Base-by-base conservation (phyloP, 1,140 invertebrate genomes). In the Calycopis cecrops region DNA sequence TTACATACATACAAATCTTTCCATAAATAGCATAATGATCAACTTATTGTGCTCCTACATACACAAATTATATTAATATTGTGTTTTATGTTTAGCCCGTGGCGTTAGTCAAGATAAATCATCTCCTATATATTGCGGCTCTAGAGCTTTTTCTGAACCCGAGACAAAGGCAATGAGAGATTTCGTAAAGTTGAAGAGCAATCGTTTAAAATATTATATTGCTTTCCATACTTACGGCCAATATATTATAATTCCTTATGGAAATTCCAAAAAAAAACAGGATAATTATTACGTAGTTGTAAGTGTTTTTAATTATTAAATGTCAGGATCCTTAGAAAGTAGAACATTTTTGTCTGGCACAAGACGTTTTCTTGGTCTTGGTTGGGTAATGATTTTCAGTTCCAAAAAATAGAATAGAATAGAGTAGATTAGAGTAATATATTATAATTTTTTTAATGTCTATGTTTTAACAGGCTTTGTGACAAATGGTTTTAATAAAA, bases 91-190 rank as follows among this genome's bases (percentile, higher is more conserved):
- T 35, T 11, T 63, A 92, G 92, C 76, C 33, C 74, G 79, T 14
- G 92, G 93, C 33, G 84, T 91, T 0, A 92, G 90, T 52, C 76
- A 58, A 0, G 76, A 90, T 63, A 87, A 89, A 8, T 92, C 90
- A 53, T 79, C 77, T 17, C 83, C 91, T 71, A 90, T 89, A 28
- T 95, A 90, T 69, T 89, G 89, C 33, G 93, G 94, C 12, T 72
- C 86, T 0, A 54, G 67, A 0, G 85, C 91, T 0, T 93, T 92
- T 67, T 93, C 92, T 4, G 94, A 94, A 76, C 62, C 76, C 6
- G 93, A 94, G 73, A 90, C 89, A 9, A 70, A 68, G 18, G 71
- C 85, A 2, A 73, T 92, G 6, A 67, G 84, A 0, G 64, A 88
- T 16, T 90, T 85, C 51, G 57, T 91, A 0, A 57, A 64, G 21